phyloP scores from a whole-genome alignment of 64 coral and sea anemone genomes.

The Acropora tenuis region DNA sequence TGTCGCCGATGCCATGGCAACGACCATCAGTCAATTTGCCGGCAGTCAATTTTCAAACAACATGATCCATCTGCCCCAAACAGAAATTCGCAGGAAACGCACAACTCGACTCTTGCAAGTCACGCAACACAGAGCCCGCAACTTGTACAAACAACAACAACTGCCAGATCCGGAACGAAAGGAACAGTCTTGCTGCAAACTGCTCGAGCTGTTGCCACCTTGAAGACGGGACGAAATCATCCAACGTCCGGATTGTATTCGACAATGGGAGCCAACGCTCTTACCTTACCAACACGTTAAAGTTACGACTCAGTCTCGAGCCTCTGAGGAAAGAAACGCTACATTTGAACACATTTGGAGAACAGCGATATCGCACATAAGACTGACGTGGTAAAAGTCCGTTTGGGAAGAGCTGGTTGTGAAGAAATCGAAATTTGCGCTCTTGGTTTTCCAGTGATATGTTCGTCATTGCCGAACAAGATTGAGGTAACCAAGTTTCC shows the following conservation, averaged over 20 bases:
- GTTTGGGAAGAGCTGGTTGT: neutral
- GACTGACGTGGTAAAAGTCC: constrained; percentile 35
- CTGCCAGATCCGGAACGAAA: neutral
- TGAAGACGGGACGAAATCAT: constrained; percentile 29
- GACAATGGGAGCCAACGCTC: constrained; percentile 56
- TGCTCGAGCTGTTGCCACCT: constrained; percentile 45
- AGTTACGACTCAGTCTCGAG: constrained; percentile 24
- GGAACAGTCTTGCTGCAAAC: constrained; percentile 52
- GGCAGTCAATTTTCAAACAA: neutral
- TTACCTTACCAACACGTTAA: constrained; percentile 53
- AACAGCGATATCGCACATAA: constrained; percentile 43
- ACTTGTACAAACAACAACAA: neutral
- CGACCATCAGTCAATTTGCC: too few relatives aligned
- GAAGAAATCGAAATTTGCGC: constrained; percentile 55
- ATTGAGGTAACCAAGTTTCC: constrained; percentile 37
- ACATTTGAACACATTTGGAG: constrained; percentile 68
- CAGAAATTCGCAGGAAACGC: constrained; percentile 4
- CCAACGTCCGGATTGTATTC: constrained; percentile 40
- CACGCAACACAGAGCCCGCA: neutral
- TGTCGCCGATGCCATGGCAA: too few relatives aligned
- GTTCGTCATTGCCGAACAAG: constrained; percentile 29
- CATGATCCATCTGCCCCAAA: constrained; percentile 21
- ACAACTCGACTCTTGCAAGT: neutral
- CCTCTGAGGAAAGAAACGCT: constrained; percentile 28
- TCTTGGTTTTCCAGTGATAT: constrained; percentile 51